Base-by-base conservation (phyloP, 2,888 invertebrate species). In the Leptopilina syphax region DNA sequence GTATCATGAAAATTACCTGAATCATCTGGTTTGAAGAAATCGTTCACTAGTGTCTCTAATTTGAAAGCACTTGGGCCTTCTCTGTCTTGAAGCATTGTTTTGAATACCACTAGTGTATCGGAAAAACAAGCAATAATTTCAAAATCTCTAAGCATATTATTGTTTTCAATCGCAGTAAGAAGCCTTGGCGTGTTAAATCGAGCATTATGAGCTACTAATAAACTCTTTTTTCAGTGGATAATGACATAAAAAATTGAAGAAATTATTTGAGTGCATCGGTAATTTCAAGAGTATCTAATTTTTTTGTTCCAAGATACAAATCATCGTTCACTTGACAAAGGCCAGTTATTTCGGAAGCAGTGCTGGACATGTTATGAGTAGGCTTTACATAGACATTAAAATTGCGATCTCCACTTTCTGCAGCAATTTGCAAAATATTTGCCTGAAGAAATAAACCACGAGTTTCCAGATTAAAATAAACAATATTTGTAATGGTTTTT, bases 131-230 rank as follows among this genome's bases (percentile, higher is more conserved):
- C 50, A 65, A 83, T 77, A 41, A 47, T 44, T 9, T 65, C 54
- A 73, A 82, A 81, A 70, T 79, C 60, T 12, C 70, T 18, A 66
- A 77, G 9, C 78, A 81, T 77, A 4, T 41, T 44, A 41, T 77
- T 76, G n/a, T 50, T 44, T 54, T 68, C 70, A 67, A 83, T 79
- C 24, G 82, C 80, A 18, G 50, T n/a, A 34, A 82, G 67, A 3
- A 83, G 65, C 8, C 41, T 68, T 60, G 81, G 34, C 27, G 65
- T 47, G 54, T 83, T 80, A 65, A 83, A 83, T 18, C 66, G 5
- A n/a, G 70, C 78, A 54, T 83, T 81, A 65, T 83, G 83, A 3
- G 81, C 80, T 50, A 82, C 68, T 8, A 83, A 60, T 76, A 83
- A 10, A 68, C 79, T 47, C 3, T 57, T 57, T 57, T 57, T 57